Evolutionary conservation across 2,888 invertebrate genomes (phyloP), one percentile per base, ranked within the genome.

Genomic region (Nycteola revayana): DNA sequence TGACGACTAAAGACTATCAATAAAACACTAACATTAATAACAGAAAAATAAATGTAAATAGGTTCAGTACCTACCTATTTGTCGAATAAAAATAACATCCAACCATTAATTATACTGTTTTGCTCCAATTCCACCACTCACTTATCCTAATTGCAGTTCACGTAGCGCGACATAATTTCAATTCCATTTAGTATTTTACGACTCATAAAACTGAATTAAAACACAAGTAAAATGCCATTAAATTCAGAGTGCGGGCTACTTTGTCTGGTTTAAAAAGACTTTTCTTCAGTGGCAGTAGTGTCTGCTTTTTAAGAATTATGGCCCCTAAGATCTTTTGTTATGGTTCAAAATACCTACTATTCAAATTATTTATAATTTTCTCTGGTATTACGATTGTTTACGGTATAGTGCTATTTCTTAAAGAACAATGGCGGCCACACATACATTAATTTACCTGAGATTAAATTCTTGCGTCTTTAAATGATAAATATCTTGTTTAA

Each of bases 141-240:
- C 68, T 69, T 65, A 58, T 55, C 61, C 57, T 69, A 72, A 72
- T 70, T 67, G 60, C 54, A 58, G 56, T 59, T 60, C 55, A 58
- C 49, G 67, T 63, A 59, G 62, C 38, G 32, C 36, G 38, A 35
- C 42, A 30, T 44, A 37, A 50, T 68, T 70, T 66, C 59, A 60
- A 67, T 70, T 74, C 67, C 58, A 60, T 67, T 72, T 57, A 63
- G 57, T 67, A 55, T 66, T 70, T 60, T 50, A 72, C 56, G 66
- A 61, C 43, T 66, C 69, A 71, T 75, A 67, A 72, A 76, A 59
- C 41, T 32, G 48, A 60, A 62, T 57, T 65, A 57, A 60, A 60
- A 45, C 25, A 35, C 27, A 33, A 51, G 41, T 36, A 45, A 42
- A 46, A 44, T 55, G 32, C 38, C 39, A 46, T 52, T 49, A 54